Conservation (phyloP, 2,113 vertebrate species). For the Phaetusa simplex region DNA sequence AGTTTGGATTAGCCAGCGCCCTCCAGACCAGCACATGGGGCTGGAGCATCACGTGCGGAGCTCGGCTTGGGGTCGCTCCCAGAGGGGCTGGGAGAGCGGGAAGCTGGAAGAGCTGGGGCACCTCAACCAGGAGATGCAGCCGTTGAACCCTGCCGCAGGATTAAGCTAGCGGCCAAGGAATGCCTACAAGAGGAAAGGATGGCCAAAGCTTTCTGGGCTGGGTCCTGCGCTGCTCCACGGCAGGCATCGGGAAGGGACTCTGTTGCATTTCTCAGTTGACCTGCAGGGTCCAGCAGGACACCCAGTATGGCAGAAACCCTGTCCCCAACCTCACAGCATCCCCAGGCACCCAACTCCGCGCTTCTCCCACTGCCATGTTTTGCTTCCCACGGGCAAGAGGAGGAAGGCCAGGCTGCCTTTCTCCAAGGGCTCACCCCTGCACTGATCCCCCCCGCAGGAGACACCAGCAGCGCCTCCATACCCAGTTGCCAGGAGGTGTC, state of each 20-base stretch:
- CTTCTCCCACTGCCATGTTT: background rate
- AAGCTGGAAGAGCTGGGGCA: background rate
- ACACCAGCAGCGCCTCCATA: background rate
- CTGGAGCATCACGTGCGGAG: background rate
- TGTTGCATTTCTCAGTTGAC: background rate
- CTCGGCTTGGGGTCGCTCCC: background rate
- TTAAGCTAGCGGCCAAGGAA: background rate
- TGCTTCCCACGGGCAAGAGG: background rate
- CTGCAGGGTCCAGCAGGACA: background rate
- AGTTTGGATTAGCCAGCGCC: background rate
- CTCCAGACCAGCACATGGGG: background rate
- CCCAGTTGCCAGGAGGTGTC: background rate
- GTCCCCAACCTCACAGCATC: background rate
- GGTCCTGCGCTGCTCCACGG: background rate
- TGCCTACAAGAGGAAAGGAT: background rate
- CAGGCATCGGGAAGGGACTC: background rate
- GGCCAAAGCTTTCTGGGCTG: background rate
- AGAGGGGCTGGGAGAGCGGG: background rate
- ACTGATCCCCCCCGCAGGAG: background rate
- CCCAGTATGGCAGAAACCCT: background rate
- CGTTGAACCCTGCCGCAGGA: background rate
- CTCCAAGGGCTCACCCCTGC: background rate
- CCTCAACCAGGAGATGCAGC: background rate
- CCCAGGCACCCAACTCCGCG: accelerated
- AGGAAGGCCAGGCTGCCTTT: background rate